Base-by-base conservation (phyloP, 2,797 vertebrate genomes). In the Sebastes trivittatus region DNA sequence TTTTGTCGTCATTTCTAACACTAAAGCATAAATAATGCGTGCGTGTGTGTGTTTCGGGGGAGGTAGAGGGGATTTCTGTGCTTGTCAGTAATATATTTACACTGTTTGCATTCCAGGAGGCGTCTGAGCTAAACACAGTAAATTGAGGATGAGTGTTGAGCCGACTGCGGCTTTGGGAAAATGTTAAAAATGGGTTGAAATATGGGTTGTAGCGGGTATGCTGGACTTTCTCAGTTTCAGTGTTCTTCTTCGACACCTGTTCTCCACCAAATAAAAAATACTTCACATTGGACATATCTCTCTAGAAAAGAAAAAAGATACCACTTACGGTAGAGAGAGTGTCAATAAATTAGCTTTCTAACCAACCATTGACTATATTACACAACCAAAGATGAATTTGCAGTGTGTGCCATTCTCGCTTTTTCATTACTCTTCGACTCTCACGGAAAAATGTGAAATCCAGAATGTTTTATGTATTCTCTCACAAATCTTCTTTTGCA, bases 61-160 rank as follows among this genome's bases (percentile, higher is more conserved):
- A 77, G 84, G 89, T 69, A 62, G 74, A 64, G 52, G 72, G 52
- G 77, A 78, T 86, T 87, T 90, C 66, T 65, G 74, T 63, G 77
- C 86, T 80, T 94, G 89, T 95, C 93, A 91, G 89, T 83, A 89
- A 92, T 93, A 93, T 93, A 94, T 95, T 94, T 93, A 88, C 85
- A 88, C 81, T 84, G 92, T 92, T 92, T 89, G 87, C 95, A 95
- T 96, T 96, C 94, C 94, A 86, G 76, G 52, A 83, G 82, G 76
- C 85, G 82, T 83, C 84, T 68, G 87, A 84, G 80, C 88, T 95
- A 95, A 95, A 95, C 95, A 95, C 93, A 93, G 89, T 95, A 94
- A 94, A 95, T 94, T 93, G 86, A 86, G 75, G 81, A 87, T 92
- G 93, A 92, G 89, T 80, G 67, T 66, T 70, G 78, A 89, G 89